Percentiles rank a stretch among this genome's conserved stretches.
phyloP scores from a whole-genome alignment of 1,140 invertebrate genomes.

The Papilio aristodemus region DNA sequence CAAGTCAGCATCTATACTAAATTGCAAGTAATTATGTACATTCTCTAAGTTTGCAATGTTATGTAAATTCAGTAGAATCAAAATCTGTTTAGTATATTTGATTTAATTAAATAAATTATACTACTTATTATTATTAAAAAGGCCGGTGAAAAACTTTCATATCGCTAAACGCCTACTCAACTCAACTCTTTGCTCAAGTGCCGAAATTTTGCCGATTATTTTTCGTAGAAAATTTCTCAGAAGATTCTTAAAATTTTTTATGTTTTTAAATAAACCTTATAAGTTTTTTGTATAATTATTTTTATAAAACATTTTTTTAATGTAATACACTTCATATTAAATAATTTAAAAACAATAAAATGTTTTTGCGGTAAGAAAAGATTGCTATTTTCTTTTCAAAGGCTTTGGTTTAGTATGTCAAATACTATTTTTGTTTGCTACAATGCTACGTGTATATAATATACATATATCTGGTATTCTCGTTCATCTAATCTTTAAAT shows the following conservation, averaged over 20 bases:
- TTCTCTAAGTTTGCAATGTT: no score
- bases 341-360: not conserved
- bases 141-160: not conserved
- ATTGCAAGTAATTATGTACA: no score
- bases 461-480: no score
- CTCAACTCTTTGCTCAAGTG: not conserved
- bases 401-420: not conserved
- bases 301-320: no score
- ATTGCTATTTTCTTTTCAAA: not conserved
- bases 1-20: no score
- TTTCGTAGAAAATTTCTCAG: not conserved
- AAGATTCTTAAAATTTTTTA: not conserved
- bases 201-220: slow-evolving; percentile 6
- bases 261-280: not conserved
- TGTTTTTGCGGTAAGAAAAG: not conserved
- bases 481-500: no score
- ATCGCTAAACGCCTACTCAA: not conserved
- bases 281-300: no score
- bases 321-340: not conserved
- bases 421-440: no score
- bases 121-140: not conserved
- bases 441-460: no score
- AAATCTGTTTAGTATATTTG: not conserved
- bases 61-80: no score
- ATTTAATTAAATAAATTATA: not conserved